phyloP scores from a whole-genome alignment of 2,797 vertebrate genomes.

The Adrianichthys oophorus region DNA sequence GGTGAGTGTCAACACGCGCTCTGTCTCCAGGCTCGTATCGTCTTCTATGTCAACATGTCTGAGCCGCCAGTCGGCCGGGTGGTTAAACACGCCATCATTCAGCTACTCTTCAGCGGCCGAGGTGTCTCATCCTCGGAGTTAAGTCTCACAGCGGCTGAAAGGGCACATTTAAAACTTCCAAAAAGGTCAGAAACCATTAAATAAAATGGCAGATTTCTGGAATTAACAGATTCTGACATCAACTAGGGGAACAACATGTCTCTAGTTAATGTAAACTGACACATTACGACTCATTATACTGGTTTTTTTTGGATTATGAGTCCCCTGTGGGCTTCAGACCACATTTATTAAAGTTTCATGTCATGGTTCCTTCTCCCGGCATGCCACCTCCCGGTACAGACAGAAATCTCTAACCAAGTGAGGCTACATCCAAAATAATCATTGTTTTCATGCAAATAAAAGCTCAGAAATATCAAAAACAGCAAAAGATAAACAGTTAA shows the following conservation, averaged over 20 bases:
- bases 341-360: slow-evolving; percentile 12
- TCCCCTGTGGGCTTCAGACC: slow-evolving; percentile 2
- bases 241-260: too few relatives aligned
- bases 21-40: slow-evolving; percentile 37
- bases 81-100: slow-evolving; percentile 53
- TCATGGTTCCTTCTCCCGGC: not conserved
- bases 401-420: too few relatives aligned
- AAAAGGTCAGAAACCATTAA: too few relatives aligned
- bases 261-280: not conserved
- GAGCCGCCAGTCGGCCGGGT: slow-evolving; percentile 30
- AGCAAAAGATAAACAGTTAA: too few relatives aligned
- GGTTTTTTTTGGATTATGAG: not conserved
- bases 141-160: not conserved
- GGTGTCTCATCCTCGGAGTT: slow-evolving; percentile 28
- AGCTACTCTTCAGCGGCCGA: slow-evolving; percentile 16
- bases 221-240: too few relatives aligned
- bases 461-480: too few relatives aligned
- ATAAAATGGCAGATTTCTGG: too few relatives aligned
- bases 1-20: slow-evolving; percentile 81
- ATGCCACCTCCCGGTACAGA: too few relatives aligned
- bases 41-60: slow-evolving; percentile 52
- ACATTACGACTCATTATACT: not conserved
- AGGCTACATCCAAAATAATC: too few relatives aligned
- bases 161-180: not conserved
- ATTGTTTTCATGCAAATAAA: too few relatives aligned